Evolutionary conservation across 2,113 vertebrate genomes (phyloP), one percentile per base, ranked within the genome.

Genomic region (Neoarius graeffei): DNA sequence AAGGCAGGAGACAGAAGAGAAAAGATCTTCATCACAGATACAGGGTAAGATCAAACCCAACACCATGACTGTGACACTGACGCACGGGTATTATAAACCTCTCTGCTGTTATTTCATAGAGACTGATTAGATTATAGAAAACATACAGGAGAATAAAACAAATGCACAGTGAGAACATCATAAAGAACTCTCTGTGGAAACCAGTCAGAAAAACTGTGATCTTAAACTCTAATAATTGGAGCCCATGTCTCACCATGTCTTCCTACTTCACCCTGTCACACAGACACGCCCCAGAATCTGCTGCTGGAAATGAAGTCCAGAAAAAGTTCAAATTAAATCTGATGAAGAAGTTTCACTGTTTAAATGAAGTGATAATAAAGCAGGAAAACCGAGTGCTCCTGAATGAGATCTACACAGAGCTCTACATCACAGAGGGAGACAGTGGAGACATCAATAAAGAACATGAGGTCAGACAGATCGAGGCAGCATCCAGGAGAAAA

Each of bases 401-500:
- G 62, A 84, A 81, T 42, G 57, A 87, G 81, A 91, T 91, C 88
- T 91, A 89, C 86, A 91, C 88, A 81, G 90, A 91, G 74, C 87
- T 91, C 76, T 91, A 89, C 88, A 89, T 91, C 87, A 89, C 90
- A 88, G 90, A 89, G 54, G 88, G 88, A 77, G 88, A 73, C 19
- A 79, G 57, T 69, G 87, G 82, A 82, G 67, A 89, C 5, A 10
- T 85, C 67, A 89, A 62, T 76, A 13, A 69, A 4, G 85, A 90
- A 76, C 89, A 89, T 87, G 89, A 90, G 85, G 77, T 90, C 27
- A 87, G 85, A 85, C 64, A 81, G 82, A 84, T 89, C 52, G 77
- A 80, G 54, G 52, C n/a, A 80, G 77, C n/a, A 8, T 80, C 77
- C 14, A 80, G 54, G n/a, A 80, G 77, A 50, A 74, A 14, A 71